phyloP scores from a whole-genome alignment of 2,888 invertebrate genomes.

The Anthrax anthrax region DNA sequence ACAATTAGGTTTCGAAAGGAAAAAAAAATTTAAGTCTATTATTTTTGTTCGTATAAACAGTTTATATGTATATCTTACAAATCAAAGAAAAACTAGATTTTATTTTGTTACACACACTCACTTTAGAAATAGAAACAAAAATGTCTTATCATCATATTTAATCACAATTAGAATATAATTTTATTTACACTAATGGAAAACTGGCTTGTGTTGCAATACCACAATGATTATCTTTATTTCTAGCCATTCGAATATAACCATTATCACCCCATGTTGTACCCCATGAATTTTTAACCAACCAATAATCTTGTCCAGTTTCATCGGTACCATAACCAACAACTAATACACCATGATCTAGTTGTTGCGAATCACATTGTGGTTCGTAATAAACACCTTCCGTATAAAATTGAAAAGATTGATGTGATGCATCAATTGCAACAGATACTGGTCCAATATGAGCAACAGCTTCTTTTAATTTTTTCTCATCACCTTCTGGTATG shows the following conservation, averaged over 20 bases:
- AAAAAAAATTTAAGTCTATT: too few relatives aligned
- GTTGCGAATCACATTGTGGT: slow-evolving; percentile 51
- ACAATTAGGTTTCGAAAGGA: too few relatives aligned
- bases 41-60: too few relatives aligned
- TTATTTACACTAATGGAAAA: slow-evolving; percentile 63
- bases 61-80: too few relatives aligned
- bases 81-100: too few relatives aligned
- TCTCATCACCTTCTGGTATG: slow-evolving; percentile 54
- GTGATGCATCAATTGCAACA: slow-evolving; percentile 81
- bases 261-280: slow-evolving; percentile 59
- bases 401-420: slow-evolving; percentile 75
- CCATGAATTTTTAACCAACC: slow-evolving; percentile 62
- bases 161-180: too few relatives aligned
- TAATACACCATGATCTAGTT: slow-evolving; percentile 64
- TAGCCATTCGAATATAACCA: slow-evolving; percentile 79
- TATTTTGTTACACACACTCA: too few relatives aligned
- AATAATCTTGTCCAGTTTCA: slow-evolving; percentile 40
- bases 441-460: slow-evolving; percentile 75
- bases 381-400: slow-evolving; percentile 68
- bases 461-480: slow-evolving; percentile 58
- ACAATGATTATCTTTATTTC: slow-evolving; percentile 72
- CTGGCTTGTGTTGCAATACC: slow-evolving; percentile 73
- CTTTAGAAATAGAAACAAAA: too few relatives aligned
- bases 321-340: slow-evolving; percentile 34
- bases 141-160: too few relatives aligned